These are phyloP conservation scores for Phocides pigmalion DNA, from an alignment of 1,140 invertebrate genomes.

Conservation along the genomic window DNA sequence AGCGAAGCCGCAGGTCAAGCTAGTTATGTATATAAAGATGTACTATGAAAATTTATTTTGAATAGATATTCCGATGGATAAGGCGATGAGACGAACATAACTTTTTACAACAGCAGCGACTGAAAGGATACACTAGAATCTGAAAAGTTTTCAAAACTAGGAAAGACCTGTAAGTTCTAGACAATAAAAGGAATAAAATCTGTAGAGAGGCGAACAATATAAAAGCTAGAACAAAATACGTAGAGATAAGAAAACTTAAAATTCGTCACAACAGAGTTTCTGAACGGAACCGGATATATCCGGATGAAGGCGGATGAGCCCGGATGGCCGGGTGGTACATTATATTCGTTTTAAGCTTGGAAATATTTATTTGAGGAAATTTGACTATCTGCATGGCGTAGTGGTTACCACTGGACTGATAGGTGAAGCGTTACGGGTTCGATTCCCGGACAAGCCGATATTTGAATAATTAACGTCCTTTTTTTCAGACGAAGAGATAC, in stretches of 20 bases:
- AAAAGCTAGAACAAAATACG: not conserved
- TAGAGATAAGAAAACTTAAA: not conserved
- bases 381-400: not conserved
- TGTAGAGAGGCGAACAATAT: not conserved
- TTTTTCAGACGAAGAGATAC: no score
- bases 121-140: not conserved
- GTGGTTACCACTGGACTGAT: not conserved
- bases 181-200: not conserved
- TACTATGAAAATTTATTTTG: no score
- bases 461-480: no score
- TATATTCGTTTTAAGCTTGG: not conserved
- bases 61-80: no score
- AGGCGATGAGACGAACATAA: no score
- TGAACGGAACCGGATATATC: constrained; percentile 7
- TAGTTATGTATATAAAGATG: no score
- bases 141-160: not conserved
- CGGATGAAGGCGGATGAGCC: not conserved
- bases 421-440: no score
- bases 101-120: not conserved
- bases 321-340: not conserved
- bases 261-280: not conserved
- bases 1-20: no score
- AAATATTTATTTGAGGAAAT: not conserved
- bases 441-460: no score
- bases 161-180: not conserved